Base-by-base conservation (phyloP, 1,140 invertebrate genomes). In the Calosoma granatense region DNA sequence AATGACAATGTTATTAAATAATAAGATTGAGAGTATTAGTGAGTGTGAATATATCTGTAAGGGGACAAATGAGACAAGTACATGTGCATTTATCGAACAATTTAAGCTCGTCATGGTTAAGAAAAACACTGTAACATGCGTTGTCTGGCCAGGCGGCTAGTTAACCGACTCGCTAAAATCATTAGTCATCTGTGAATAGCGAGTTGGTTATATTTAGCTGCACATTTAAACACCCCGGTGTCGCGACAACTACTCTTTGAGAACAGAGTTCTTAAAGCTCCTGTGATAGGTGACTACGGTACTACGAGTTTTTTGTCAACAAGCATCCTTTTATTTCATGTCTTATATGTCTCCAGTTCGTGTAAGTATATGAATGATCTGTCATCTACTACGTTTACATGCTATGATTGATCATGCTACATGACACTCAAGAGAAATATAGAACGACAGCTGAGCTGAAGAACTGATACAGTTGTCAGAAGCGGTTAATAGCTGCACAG, bases 131-230 rank as follows among this genome's bases (percentile, higher is more conserved):
- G 9, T 36, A 12, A 47, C 41, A 47, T 47, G 17, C 6, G 41
- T 47, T 47, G 41, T 47, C 41, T 47, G 41, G 9, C 41, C 9
- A 47, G 41, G 3, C 9, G 41, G 41, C 41, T 47, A 47, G 41
- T 47, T 47, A 47, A 47, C 41, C 41, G 15, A 47, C 41, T 3
- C 41, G 41, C 41, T 47, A 47, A 47, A 47, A 47, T 47, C 41
- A 47, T 47, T 47, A 47, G 41, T 47, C 41, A 47, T 47, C 15
- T 47, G 9, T 47, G 6, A 47, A 47, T 11, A 47, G 41, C 4
- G 41, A n/a, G 26, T 36, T 9, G 41, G 9, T 47, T 47, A 47
- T 12, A 47, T 47, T 47, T 47, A 47, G 41, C 9, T 4, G 15
- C 15, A 3, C 41, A 17, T 47, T 47, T 47, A 47, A 47, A 47